A percentile compares a stretch with the other conserved stretches of the same genome.
Evolutionary conservation across 2,888 invertebrate species (phyloP).

Genomic region (Rhabditoides inermis): DNA sequence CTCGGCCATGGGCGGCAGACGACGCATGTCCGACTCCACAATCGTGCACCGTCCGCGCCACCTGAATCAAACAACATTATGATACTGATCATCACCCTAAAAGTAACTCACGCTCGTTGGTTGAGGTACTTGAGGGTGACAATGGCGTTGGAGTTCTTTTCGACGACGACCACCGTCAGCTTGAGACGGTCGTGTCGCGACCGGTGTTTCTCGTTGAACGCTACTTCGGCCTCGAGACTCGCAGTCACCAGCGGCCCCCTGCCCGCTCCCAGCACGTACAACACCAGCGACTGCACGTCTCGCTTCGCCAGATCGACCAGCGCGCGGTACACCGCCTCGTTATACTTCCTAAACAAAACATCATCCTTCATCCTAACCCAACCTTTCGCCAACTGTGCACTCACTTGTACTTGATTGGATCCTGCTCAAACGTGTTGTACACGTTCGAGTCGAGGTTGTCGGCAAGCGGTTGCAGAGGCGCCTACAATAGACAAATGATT

Average conservation of each 20-base stretch:
- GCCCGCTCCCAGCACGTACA: conserved; percentile 88
- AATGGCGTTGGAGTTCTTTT: conserved; percentile 94
- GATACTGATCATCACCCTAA: background rate
- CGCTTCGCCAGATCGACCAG: conserved; percentile 18
- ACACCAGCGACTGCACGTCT: conserved; percentile 52
- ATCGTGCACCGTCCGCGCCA: conserved; percentile 53
- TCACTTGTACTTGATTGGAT: conserved; percentile 76
- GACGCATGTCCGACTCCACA: conserved; percentile 56
- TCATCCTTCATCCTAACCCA: no score
- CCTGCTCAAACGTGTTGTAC: conserved; percentile 95
- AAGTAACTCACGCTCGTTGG: conserved; percentile 13
- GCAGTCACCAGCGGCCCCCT: conserved; percentile 70
- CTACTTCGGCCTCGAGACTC: conserved; percentile 17
- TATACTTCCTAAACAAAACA: conserved; percentile 14
- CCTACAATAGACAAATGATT: conserved; percentile 43
- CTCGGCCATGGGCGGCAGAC: conserved; percentile 49
- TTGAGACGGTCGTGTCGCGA: conserved; percentile 12
- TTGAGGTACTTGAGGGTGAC: conserved; percentile 48
- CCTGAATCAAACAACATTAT: conserved; percentile 10
- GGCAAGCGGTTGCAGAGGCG: conserved; percentile 79
- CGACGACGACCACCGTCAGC: conserved; percentile 72
- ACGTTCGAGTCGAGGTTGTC: conserved; percentile 91
- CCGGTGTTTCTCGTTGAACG: conserved; percentile 17
- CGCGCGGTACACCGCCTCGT: conserved; percentile 23
- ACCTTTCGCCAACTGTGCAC: no score